Conservation (phyloP, 2,113 vertebrate genomes). For the Hemicordylus capensis region DNA sequence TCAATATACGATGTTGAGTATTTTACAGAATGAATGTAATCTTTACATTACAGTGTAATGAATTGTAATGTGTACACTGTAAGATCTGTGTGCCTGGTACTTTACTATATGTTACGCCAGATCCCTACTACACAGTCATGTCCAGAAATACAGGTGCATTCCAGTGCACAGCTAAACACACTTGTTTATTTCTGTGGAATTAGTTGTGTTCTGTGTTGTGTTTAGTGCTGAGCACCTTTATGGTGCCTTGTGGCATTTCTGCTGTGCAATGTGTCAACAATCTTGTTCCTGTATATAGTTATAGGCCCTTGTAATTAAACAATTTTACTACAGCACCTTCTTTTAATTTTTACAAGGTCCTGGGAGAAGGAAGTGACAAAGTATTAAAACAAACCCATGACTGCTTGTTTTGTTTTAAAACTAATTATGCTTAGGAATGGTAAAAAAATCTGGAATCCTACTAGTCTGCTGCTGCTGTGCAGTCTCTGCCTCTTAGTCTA, state of each 20-base stretch:
- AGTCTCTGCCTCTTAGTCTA: not conserved
- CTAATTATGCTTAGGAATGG: not conserved
- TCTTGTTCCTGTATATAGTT: not conserved
- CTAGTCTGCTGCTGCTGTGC: not conserved
- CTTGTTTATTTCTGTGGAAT: not conserved
- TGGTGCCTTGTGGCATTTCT: not conserved
- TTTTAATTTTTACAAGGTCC: not conserved
- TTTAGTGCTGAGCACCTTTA: not conserved
- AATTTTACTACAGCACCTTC: not conserved
- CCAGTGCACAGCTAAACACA: not conserved
- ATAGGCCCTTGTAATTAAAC: not conserved
- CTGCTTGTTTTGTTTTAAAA: not conserved
- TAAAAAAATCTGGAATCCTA: not conserved
- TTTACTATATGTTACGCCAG: not conserved
- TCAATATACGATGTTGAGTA: not conserved
- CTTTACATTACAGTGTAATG: not conserved
- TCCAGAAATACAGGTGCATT: not conserved
- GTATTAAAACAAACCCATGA: not conserved
- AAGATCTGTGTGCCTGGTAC: not conserved
- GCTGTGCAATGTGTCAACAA: not conserved
- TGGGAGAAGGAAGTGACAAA: not conserved
- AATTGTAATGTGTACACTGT: not conserved
- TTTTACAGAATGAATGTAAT: not conserved
- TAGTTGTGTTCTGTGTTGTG: not conserved
- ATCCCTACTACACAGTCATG: not conserved